Percentiles rank a stretch among this genome's conserved stretches.
phyloP scores from a whole-genome alignment of 2,797 vertebrate genomes.

The Hybognathus amarus region DNA sequence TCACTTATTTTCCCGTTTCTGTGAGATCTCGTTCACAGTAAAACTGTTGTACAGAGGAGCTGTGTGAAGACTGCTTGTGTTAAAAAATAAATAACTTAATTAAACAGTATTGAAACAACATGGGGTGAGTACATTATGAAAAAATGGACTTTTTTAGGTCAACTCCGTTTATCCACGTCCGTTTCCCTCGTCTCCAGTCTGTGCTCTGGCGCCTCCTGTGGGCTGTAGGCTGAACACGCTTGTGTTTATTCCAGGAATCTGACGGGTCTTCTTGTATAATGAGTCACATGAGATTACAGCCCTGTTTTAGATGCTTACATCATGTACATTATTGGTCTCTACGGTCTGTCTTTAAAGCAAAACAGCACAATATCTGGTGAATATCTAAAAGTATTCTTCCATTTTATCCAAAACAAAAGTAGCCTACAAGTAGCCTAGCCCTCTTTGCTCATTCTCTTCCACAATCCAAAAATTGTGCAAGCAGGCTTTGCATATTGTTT shows the following conservation, averaged over 20 bases:
- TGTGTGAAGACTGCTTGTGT: background rate
- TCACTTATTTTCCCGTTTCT: background rate
- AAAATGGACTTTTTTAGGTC: background rate
- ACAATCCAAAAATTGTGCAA: background rate
- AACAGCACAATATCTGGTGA: background rate
- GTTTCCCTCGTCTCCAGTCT: background rate
- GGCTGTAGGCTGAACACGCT: background rate
- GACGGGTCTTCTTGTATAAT: constrained; percentile 1
- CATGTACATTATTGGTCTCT: constrained; percentile 1
- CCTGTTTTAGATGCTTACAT: constrained; percentile 14
- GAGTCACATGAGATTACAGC: constrained; percentile 14
- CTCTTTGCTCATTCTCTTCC: background rate
- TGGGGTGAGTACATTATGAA: background rate
- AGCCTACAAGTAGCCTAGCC: too few relatives aligned
- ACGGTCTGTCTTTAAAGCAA: constrained; percentile 10
- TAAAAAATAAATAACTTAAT: too few relatives aligned
- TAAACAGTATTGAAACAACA: background rate
- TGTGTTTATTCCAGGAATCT: constrained; percentile 1
- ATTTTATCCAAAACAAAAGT: constrained; percentile 1
- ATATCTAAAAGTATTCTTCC: background rate
- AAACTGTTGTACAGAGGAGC: background rate
- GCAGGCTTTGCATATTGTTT: background rate
- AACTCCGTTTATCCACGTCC: background rate
- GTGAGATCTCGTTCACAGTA: background rate
- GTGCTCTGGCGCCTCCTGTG: constrained; percentile 32